These are phyloP conservation scores for Harpagifer antarcticus DNA, from an alignment of 2,797 vertebrate species.

Conservation along the genomic window DNA sequence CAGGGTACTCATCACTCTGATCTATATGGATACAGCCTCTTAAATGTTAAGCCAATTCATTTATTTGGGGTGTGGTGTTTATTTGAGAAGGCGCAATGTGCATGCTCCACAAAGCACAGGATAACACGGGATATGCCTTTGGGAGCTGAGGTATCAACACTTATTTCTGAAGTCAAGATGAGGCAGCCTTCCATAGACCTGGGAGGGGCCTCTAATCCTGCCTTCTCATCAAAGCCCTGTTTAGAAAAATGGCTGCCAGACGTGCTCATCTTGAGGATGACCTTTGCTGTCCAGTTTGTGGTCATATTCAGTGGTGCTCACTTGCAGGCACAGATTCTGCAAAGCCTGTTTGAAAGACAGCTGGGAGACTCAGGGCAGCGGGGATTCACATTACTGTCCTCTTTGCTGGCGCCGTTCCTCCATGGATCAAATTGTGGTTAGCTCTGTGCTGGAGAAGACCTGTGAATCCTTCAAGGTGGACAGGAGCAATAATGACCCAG, in stretches of 20 bases:
- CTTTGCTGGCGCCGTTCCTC: constrained; percentile 85
- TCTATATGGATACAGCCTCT: constrained; percentile 31
- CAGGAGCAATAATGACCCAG: constrained; percentile 74
- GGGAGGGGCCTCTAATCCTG: constrained; percentile 71
- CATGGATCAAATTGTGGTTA: constrained; percentile 81
- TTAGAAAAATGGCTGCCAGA: constrained; percentile 76
- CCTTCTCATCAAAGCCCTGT: constrained; percentile 51
- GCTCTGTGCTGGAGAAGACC: constrained; percentile 75
- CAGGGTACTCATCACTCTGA: background rate
- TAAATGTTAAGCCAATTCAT: constrained; percentile 25
- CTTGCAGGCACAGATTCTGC: constrained; percentile 91
- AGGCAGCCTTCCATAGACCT: constrained; percentile 47
- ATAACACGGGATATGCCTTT: constrained; percentile 61
- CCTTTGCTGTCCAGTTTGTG: constrained; percentile 90
- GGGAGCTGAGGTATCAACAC: constrained; percentile 74
- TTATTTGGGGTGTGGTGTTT: constrained; percentile 60
- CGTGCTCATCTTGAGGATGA: constrained; percentile 79
- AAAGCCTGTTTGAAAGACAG: constrained; percentile 84
- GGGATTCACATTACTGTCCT: constrained; percentile 82
- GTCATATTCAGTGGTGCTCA: constrained; percentile 87
- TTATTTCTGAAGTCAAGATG: constrained; percentile 68
- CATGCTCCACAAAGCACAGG: constrained; percentile 42
- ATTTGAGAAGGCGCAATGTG: constrained; percentile 70
- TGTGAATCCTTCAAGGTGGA: constrained; percentile 77
- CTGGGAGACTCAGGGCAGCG: constrained; percentile 78